Base-by-base conservation (phyloP, 2,113 vertebrate species). In the Amblyornis subalaris region DNA sequence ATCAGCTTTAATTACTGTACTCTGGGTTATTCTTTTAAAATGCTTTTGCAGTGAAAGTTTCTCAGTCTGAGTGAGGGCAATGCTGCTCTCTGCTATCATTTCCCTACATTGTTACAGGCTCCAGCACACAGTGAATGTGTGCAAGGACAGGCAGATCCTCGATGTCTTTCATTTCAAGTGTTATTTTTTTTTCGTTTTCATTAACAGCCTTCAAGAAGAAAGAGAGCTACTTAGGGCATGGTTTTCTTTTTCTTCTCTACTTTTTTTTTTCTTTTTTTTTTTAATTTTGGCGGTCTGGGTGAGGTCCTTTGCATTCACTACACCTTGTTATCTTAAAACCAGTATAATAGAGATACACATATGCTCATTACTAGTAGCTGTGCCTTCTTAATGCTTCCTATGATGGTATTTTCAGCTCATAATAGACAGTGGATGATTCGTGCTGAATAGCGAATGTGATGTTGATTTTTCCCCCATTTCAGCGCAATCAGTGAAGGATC, bases 1-100 rank as follows among this genome's bases (percentile, higher is more conserved):
- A 97, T 96, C 94, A 95, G 88, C 92, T 96, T 95, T 97, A 97
- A 97, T 97, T 96, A 95, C 93, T 96, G 92, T 95, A 88, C 85
- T 95, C 92, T 57, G 72, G 51, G 57, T 95, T 96, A 86, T 93
- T 96, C 92, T 92, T 95, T 94, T 58, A 65, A 91, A 96, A 95
- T 61, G 85, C 88, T 95, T 93, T 89, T 90, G 65, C 94, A 93
- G 72, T 90, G 88, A 78, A 95, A 95, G 88, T 91, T 94, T 94
- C 91, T 90, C 67, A 90, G 92, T 91, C 85, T 95, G 93, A 94
- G 79, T 93, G 94, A 95, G 72, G 92, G 93, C n/a, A 74, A 95
- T 64, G 61, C 72, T 91, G 51, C 48, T 95, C 58, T 72, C 72
- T 93, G 82, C 93, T 97, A 96, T 96, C 93, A 93, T 92, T 95